phyloP scores from a whole-genome alignment of 2,113 vertebrate genomes.

The Cryptomyrus ogoouensis region DNA sequence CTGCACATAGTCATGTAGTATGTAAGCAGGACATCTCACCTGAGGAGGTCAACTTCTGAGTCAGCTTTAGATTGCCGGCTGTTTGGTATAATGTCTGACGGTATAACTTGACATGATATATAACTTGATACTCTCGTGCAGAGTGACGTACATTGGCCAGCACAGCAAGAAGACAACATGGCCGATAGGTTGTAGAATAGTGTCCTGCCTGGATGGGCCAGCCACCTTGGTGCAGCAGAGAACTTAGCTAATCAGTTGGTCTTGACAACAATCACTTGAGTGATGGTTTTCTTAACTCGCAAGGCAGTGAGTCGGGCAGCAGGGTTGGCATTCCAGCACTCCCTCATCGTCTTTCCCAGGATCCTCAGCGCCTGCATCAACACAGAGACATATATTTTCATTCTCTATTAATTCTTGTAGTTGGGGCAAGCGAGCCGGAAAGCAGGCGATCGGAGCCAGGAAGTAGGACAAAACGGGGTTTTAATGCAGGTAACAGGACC shows the following conservation, averaged over 20 bases:
- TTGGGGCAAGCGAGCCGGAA: too few species aligned
- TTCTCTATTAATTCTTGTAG: background rate
- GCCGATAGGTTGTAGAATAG: background rate
- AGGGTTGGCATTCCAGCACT: slow-evolving; percentile 84
- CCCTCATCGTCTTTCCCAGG: slow-evolving; percentile 88
- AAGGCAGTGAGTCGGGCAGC: slow-evolving; percentile 86
- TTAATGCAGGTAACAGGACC: too few species aligned
- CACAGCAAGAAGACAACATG: background rate
- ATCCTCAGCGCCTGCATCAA: slow-evolving; percentile 74
- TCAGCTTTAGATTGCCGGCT: background rate
- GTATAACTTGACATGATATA: background rate
- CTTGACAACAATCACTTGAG: slow-evolving; percentile 72
- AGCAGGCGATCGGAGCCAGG: too few species aligned
- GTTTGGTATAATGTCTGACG: background rate
- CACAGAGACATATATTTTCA: slow-evolving; percentile 13
- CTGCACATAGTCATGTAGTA: slow-evolving; percentile 22
- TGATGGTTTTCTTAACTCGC: slow-evolving; percentile 89
- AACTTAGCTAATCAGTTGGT: slow-evolving; percentile 57
- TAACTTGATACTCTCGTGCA: background rate
- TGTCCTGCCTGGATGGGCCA: background rate
- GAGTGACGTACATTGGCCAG: background rate
- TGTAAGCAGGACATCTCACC: slow-evolving; percentile 12
- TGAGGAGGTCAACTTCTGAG: background rate
- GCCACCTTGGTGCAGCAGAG: background rate
- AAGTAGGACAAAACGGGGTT: too few species aligned